Conservation (phyloP, 2,888 invertebrate species). For the Nomada lathburiana region DNA sequence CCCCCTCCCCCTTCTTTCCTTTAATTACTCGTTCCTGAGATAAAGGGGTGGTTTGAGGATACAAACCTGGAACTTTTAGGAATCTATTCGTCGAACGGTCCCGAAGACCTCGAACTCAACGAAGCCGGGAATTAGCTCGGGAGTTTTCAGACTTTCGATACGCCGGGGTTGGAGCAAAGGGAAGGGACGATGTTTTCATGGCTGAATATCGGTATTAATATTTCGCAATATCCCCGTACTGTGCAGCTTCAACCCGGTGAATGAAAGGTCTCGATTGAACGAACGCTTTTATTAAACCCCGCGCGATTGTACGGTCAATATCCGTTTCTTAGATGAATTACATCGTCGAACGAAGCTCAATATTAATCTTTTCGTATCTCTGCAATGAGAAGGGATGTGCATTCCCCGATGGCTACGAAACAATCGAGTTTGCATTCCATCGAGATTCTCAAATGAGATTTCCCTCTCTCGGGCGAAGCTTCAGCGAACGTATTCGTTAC, state of each 20-base stretch:
- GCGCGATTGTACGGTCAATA: not conserved
- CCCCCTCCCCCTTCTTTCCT: conserved; percentile 32
- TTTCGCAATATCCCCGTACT: not conserved
- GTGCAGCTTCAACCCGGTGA: not conserved
- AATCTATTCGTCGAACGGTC: conserved; percentile 18
- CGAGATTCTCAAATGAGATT: not conserved
- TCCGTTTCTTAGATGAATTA: not conserved
- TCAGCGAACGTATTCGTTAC: conserved; percentile 10
- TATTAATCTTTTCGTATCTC: not conserved
- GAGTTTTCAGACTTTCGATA: conserved; percentile 17
- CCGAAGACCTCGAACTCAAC: conserved; percentile 14
- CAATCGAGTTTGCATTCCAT: not conserved
- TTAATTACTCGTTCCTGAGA: conserved; percentile 58
- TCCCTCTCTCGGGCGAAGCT: not conserved
- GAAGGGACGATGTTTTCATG: conserved; percentile 3
- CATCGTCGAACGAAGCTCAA: not conserved
- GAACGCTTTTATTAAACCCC: not conserved
- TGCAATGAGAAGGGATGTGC: not conserved
- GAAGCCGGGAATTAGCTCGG: not conserved
- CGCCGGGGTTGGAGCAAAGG: not conserved
- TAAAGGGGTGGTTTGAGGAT: too few relatives aligned
- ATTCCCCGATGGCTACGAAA: not conserved
- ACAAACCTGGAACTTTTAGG: conserved; percentile 1
- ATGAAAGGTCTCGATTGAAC: conserved; percentile 4
- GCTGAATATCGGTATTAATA: conserved; percentile 17